phyloP scores from a whole-genome alignment of 1,140 invertebrate species.

The Oppia nitens region DNA sequence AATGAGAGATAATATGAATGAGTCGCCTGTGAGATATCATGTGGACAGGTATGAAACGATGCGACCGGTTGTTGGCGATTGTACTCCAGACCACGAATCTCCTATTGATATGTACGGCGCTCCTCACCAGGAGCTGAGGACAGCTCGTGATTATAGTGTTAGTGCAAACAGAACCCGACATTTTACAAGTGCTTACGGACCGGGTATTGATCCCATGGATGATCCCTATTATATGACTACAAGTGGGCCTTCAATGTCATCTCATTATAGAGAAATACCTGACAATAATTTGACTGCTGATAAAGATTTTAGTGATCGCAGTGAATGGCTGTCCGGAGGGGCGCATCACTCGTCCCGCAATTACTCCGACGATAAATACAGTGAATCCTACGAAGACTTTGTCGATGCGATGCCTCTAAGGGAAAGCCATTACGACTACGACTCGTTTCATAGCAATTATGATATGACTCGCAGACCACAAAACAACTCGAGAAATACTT shows the following conservation, averaged over 20 bases:
- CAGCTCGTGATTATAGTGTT: background rate
- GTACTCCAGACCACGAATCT: conserved; percentile 4
- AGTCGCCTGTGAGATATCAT: background rate
- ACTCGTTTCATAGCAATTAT: background rate
- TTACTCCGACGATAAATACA: conserved; percentile 12
- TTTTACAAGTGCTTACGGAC: conserved; percentile 5
- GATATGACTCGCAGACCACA: background rate
- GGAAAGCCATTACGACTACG: background rate
- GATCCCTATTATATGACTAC: background rate
- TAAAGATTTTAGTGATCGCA: conserved; percentile 11
- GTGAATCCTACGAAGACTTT: background rate
- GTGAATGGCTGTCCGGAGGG: conserved; percentile 10
- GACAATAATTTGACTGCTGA: background rate
- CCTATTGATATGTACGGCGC: conserved; percentile 11
- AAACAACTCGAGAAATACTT: background rate
- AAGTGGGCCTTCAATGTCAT: background rate
- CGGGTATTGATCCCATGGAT: conserved; percentile 12
- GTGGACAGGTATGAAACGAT: background rate
- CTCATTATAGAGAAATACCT: background rate
- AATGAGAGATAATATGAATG: background rate
- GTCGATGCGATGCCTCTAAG: background rate
- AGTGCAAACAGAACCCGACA: background rate
- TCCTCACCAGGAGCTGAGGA: conserved; percentile 3
- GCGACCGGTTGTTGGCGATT: conserved; percentile 5
- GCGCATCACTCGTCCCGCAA: background rate